Conservation (phyloP, 2,888 invertebrate genomes). For the Cephus rjabovi region DNA sequence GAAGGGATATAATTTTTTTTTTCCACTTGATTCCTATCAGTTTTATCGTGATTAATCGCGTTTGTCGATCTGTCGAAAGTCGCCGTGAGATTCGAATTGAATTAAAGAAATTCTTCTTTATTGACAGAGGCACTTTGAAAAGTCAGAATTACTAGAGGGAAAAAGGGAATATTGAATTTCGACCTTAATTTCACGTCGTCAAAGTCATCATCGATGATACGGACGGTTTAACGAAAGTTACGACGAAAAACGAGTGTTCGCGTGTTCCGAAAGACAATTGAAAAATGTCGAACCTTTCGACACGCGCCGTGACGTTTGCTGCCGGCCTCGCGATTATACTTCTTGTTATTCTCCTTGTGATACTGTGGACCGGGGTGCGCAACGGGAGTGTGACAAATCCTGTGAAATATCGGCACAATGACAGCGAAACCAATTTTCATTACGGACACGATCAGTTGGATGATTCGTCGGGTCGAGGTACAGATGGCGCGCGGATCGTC, state of each 20-base stretch:
- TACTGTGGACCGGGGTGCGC: conserved; percentile 43
- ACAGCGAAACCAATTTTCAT: background rate
- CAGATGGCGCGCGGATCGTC: background rate
- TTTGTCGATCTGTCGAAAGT: too few relatives aligned
- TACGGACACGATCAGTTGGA: background rate
- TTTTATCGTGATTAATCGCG: too few relatives aligned
- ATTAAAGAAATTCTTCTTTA: background rate
- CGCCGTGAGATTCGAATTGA: background rate
- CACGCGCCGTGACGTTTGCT: conserved; percentile 39
- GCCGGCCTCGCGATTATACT: conserved; percentile 42
- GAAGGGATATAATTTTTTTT: background rate
- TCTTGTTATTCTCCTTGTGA: conserved; percentile 43
- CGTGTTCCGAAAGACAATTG: background rate
- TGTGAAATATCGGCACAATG: background rate
- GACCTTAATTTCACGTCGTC: background rate
- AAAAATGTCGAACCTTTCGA: conserved; percentile 43
- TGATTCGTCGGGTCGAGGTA: background rate
- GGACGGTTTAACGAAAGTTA: background rate
- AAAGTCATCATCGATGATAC: background rate
- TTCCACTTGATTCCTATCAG: background rate
- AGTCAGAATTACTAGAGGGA: background rate
- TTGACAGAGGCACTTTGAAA: background rate
- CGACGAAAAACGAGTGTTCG: background rate
- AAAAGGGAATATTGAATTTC: background rate
- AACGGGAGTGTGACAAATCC: conserved; percentile 3